These are phyloP conservation scores for Antechinus flavipes DNA, from an alignment of 2,113 vertebrate genomes.

Conservation along the genomic window DNA sequence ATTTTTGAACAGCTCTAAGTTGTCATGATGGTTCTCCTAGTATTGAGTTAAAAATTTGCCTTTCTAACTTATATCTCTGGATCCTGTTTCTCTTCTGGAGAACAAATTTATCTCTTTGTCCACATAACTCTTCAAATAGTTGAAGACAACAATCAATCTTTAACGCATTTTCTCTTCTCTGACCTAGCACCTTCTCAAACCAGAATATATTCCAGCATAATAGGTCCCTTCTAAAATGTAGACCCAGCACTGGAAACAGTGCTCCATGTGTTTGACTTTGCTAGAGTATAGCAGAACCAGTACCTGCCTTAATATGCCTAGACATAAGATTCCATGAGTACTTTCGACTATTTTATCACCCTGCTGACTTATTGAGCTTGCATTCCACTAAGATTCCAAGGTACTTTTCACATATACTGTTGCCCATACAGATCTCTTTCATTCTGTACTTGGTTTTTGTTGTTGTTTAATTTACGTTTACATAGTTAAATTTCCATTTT, in stretches of 20 bases:
- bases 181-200: neutral
- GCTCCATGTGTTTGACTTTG: neutral
- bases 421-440: neutral
- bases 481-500: neutral
- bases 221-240: neutral
- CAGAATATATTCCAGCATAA: neutral
- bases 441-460: neutral
- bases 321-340: neutral
- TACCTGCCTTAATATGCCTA: neutral
- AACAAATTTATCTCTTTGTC: neutral
- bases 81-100: neutral
- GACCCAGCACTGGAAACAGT: neutral
- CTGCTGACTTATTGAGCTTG: neutral
- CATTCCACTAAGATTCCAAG: neutral
- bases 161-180: neutral
- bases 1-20: neutral
- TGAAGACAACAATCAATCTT: neutral
- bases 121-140: neutral
- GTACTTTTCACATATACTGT: neutral
- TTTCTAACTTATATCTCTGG: neutral
- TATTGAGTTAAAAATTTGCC: neutral
- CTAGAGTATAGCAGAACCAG: neutral
- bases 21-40: neutral
- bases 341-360: neutral
- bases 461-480: neutral